Base-by-base conservation (phyloP, 1,140 invertebrate genomes). In the Gryon sp. region DNA sequence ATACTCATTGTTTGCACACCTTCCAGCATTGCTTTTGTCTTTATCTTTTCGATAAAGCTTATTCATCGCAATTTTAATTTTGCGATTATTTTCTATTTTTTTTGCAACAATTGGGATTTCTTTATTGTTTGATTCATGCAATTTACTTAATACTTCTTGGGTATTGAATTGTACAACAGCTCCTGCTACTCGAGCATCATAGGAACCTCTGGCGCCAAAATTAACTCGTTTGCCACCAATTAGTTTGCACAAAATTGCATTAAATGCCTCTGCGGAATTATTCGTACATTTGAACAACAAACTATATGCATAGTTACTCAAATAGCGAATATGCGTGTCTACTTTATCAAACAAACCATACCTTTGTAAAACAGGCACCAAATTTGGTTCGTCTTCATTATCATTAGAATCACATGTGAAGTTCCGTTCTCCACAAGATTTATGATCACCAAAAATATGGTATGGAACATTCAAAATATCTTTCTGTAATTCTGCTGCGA, bases 191-290 rank as follows among this genome's bases (percentile, higher is more conserved):
- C 83, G 26, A 1, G 50, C 50, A 41, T 78, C 26, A 26, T 87
- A 89, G 0, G 65, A 76, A 4, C 59, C 50, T 19, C 66, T 66
- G 2, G 46, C 48, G 3, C 76, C 41, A 34, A 55, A 83, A 77
- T 87, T 84, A 14, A 81, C 57, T 40, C 82, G 48, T 76, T 88
- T 89, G 11, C 84, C 87, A 20, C 81, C 80, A 19, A 82, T 74
- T 46, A 65, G 76, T 74, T 88, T 87, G 5, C 52, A 52, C 8
- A 86, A 50, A 4, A 81, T 74, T 12, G 66, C 46, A 63, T 88
- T 84, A 75, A 81, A 87, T 9, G 15, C 8, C 78, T 90, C 88
- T 6, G 81, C 84, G 11, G 50, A 8, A 73, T 90, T 90, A 43
- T 84, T 89, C 8, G 83, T 87, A 20, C 79, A 73, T 53, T 84